Evolutionary conservation across 1,140 invertebrate genomes (phyloP).

Genomic region (Papilio polyxenes): DNA sequence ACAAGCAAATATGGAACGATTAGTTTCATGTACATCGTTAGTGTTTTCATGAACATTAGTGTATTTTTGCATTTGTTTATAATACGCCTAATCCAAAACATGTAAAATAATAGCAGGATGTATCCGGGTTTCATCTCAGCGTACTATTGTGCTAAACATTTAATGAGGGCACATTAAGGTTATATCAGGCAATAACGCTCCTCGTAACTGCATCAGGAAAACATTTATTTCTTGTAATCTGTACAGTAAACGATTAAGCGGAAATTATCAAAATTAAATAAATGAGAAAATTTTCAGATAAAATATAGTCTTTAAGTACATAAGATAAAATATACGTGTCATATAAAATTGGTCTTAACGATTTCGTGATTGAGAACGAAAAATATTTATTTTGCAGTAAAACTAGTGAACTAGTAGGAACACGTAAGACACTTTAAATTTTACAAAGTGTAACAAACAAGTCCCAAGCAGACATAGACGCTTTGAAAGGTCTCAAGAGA

Average conservation of each 20-base stretch:
- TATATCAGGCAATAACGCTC: background rate
- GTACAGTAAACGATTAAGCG: background rate
- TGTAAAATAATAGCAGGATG: background rate
- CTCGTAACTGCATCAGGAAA: constrained; percentile 13
- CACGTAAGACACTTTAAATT: background rate
- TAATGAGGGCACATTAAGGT: constrained; percentile 11
- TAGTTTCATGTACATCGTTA: background rate
- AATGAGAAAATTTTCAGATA: background rate
- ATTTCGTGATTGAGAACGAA: background rate
- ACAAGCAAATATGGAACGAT: background rate
- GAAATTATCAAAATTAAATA: background rate
- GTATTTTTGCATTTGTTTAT: background rate
- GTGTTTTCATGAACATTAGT: background rate
- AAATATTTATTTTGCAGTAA: background rate
- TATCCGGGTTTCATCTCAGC: background rate
- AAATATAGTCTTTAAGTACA: too few relatives aligned
- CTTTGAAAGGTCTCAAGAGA: background rate
- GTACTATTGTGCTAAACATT: background rate
- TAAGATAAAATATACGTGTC: too few relatives aligned
- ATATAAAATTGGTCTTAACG: too few relatives aligned
- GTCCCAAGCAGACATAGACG: background rate
- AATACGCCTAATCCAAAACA: background rate
- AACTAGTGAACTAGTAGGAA: too few relatives aligned
- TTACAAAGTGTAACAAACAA: background rate
- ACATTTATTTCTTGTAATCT: constrained; percentile 14